Evolutionary conservation across 2,113 vertebrate species (phyloP).

Genomic region (Eurystomus gularis): DNA sequence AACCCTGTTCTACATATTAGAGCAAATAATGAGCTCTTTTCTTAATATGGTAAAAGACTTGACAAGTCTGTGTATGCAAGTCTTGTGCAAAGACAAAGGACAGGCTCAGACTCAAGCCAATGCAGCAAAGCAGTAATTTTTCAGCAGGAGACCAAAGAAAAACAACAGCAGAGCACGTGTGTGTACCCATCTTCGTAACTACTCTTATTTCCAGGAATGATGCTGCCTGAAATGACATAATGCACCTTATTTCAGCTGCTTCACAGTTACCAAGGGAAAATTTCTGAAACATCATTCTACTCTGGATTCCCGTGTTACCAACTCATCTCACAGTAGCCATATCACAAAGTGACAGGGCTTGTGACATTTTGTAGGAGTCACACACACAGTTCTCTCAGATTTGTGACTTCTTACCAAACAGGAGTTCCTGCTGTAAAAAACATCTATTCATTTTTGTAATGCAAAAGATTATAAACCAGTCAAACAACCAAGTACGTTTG

Average conservation of each 20-base stretch:
- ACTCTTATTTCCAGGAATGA: background rate
- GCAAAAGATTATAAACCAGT: background rate
- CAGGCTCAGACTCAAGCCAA: background rate
- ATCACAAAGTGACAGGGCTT: fast-evolving
- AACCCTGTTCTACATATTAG: background rate
- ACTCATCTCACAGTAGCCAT: background rate
- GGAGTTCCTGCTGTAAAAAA: background rate
- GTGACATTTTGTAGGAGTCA: background rate
- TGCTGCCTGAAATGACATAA: background rate
- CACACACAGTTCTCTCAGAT: background rate
- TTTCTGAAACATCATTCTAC: background rate
- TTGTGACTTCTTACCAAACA: background rate
- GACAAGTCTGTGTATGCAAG: background rate
- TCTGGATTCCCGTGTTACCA: background rate
- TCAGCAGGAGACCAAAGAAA: background rate
- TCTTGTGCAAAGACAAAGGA: background rate
- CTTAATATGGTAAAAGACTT: background rate
- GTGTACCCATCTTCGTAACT: background rate
- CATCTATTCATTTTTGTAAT: background rate
- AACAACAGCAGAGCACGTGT: background rate
- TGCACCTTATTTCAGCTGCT: background rate
- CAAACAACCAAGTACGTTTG: background rate
- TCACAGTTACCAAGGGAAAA: background rate
- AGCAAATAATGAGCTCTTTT: background rate
- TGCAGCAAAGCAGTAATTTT: background rate